phyloP scores from a whole-genome alignment of 2,797 vertebrate genomes.

The Malacoraja senta region DNA sequence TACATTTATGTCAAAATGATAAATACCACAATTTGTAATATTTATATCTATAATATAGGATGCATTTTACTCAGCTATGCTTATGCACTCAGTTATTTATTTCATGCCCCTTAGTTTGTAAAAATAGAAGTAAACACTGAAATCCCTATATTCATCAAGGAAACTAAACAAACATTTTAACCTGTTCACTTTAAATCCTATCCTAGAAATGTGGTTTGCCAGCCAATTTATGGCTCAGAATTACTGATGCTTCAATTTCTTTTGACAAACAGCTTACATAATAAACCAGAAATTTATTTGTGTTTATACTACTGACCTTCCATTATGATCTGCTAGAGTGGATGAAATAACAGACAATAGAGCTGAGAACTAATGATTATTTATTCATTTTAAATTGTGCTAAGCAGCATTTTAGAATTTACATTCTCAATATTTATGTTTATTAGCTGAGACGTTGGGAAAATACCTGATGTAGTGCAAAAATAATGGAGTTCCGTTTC shows the following conservation, averaged over 20 bases:
- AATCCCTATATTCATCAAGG: conserved; percentile 35
- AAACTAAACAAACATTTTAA: conserved; percentile 4
- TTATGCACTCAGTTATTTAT: conserved; percentile 40
- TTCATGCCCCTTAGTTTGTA: conserved; percentile 41
- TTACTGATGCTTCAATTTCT: neutral
- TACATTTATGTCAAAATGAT: neutral
- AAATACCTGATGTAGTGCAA: neutral
- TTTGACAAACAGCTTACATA: neutral
- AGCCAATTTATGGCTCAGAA: neutral
- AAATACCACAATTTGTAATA: neutral
- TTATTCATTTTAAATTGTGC: neutral
- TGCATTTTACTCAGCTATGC: conserved; percentile 35
- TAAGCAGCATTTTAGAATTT: neutral
- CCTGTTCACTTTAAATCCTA: neutral
- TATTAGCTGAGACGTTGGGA: neutral
- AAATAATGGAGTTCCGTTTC: neutral
- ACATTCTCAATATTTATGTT: neutral
- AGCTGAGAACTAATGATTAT: neutral
- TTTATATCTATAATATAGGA: neutral
- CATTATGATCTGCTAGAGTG: neutral
- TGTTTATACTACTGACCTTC: neutral
- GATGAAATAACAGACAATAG: neutral
- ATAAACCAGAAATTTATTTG: neutral
- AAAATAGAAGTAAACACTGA: conserved; percentile 42
- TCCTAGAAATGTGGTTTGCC: neutral